These are phyloP conservation scores for Cheilosia vulpina DNA, from an alignment of 2,888 invertebrate species.

Conservation along the genomic window DNA sequence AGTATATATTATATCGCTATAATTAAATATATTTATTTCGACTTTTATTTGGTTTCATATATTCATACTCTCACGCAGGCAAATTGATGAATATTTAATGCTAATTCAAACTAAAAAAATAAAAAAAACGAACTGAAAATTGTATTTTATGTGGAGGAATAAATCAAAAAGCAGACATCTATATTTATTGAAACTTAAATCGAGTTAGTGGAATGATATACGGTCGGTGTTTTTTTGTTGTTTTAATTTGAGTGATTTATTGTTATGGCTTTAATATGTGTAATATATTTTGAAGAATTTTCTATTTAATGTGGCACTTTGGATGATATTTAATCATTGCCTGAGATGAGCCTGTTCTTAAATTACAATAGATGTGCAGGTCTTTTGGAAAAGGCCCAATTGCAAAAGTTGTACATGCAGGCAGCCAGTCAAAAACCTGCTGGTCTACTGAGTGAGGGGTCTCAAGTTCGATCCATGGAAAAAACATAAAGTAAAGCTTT, in stretches of 20 bases:
- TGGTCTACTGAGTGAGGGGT: too few species aligned
- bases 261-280: neutral
- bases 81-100: constrained; percentile 60
- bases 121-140: neutral
- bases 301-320: neutral
- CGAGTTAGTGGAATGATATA: constrained; percentile 4
- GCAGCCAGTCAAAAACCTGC: too few species aligned
- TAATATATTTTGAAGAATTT: constrained; percentile 25
- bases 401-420: too few species aligned
- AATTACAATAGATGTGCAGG: too few species aligned
- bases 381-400: too few species aligned
- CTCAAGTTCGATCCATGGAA: too few species aligned
- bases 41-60: constrained; percentile 44
- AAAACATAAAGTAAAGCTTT: too few species aligned
- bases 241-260: neutral
- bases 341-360: too few species aligned
- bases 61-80: constrained; percentile 62
- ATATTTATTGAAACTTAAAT: constrained; percentile 27
- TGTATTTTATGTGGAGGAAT: constrained; percentile 19
- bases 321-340: neutral
- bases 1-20: constrained; percentile 61
- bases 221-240: constrained; percentile 12
- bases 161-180: constrained; percentile 59
- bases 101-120: constrained; percentile 50
- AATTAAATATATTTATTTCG: constrained; percentile 41